These are phyloP conservation scores for Octopus sinensis DNA, from an alignment of 1,140 invertebrate genomes.

Conservation along the genomic window DNA sequence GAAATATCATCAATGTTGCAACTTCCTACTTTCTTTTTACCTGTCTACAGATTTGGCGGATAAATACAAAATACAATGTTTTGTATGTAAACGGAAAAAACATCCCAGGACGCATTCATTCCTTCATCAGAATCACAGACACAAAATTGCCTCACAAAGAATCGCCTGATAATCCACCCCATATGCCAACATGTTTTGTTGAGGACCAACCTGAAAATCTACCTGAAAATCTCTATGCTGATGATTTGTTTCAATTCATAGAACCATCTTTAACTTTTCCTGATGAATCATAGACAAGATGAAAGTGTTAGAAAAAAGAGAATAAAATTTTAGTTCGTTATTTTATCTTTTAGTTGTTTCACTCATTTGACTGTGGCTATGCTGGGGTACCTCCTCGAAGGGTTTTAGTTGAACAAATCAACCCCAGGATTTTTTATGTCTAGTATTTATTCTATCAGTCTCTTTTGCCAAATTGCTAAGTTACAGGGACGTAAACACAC, in stretches of 20 bases:
- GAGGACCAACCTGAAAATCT: conserved; percentile 54
- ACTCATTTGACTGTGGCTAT: no score
- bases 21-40: conserved; percentile 16
- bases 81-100: conserved; percentile 79
- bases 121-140: conserved; percentile 80
- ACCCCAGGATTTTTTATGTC: no score
- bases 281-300: conserved; percentile 50
- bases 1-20: no score
- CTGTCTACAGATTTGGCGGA: conserved; percentile 72
- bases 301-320: no score
- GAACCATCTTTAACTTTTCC: conserved; percentile 69
- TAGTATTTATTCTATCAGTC: no score
- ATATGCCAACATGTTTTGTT: conserved; percentile 77
- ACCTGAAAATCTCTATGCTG: conserved; percentile 71
- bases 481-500: no score
- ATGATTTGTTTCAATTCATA: conserved; percentile 70
- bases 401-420: no score
- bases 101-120: conserved; percentile 77
- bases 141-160: conserved; percentile 65
- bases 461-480: no score
- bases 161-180: conserved; percentile 54
- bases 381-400: no score
- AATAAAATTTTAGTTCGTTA: no score
- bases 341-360: no score
- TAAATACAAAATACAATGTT: conserved; percentile 91